Evolutionary conservation across 1,140 invertebrate genomes (phyloP).

Genomic region (Drosophila fuyamai): DNA sequence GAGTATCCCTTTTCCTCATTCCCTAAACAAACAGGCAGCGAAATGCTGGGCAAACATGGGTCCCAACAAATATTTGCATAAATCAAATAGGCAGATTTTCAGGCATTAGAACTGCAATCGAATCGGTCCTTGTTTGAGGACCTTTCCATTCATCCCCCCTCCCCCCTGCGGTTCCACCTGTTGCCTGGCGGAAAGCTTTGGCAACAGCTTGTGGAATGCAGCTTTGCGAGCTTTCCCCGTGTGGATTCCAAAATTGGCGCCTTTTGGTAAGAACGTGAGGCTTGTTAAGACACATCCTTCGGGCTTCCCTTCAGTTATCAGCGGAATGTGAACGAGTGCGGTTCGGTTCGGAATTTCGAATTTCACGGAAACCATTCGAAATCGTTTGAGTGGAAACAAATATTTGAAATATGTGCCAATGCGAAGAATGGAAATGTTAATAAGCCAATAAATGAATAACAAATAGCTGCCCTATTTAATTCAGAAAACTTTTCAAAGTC

Average conservation of each 20-base stretch:
- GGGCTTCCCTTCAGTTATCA: conserved; percentile 63
- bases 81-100: conserved; percentile 73
- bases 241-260: conserved; percentile 68
- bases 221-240: conserved; percentile 61
- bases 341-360: conserved; percentile 33
- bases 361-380: neutral
- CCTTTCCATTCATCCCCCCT: neutral
- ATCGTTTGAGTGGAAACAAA: conserved; percentile 9
- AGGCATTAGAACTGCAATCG: conserved; percentile 61
- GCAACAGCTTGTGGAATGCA: conserved; percentile 53
- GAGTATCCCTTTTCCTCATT: conserved; percentile 38
- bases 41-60: conserved; percentile 58
- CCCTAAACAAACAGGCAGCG: conserved; percentile 57
- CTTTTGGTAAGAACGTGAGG: conserved; percentile 66
- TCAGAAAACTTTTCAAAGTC: conserved; percentile 1
- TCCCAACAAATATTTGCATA: conserved; percentile 67
- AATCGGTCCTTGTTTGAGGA: conserved; percentile 7
- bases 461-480: neutral
- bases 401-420: conserved; percentile 9
- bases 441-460: neutral
- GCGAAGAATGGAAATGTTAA: neutral
- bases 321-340: conserved; percentile 58
- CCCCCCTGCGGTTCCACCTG: conserved; percentile 16
- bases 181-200: conserved; percentile 38
- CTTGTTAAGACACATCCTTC: conserved; percentile 68